Evolutionary conservation across 1,140 invertebrate species (phyloP).

Genomic region (Laupala kohalensis): DNA sequence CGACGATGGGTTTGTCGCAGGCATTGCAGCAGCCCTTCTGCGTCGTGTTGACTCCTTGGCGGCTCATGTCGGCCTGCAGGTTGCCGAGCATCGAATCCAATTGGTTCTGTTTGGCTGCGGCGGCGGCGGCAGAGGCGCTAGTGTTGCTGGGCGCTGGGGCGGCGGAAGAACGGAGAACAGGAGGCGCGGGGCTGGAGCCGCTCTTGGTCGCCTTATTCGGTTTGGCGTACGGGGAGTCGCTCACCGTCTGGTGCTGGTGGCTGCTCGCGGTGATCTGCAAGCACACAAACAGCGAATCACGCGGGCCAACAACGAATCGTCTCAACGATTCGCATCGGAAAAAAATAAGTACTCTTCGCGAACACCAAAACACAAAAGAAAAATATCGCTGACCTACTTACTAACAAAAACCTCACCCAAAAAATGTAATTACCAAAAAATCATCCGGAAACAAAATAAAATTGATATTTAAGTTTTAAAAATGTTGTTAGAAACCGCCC

Average conservation of each 20-base stretch:
- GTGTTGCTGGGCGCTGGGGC: conserved; percentile 21
- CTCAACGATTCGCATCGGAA: no score
- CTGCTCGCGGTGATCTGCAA: conserved; percentile 40
- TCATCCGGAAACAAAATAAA: no score
- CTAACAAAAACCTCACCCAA: no score
- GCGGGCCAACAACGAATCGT: no score
- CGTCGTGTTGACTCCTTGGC: conserved; percentile 92
- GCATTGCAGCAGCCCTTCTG: conserved; percentile 97
- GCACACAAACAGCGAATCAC: not conserved
- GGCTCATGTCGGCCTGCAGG: conserved; percentile 87
- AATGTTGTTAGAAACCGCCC: no score
- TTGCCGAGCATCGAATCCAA: conserved; percentile 89
- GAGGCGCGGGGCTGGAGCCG: conserved; percentile 28
- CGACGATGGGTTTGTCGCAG: conserved; percentile 95
- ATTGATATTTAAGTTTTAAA: no score
- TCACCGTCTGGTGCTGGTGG: conserved; percentile 42
- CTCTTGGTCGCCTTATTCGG: conserved; percentile 44
- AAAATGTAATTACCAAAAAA: no score
- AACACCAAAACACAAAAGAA: no score
- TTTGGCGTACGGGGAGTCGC: conserved; percentile 59
- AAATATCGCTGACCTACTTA: no score
- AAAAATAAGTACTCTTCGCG: no score
- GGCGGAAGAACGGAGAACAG: conserved; percentile 31
- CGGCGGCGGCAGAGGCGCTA: conserved; percentile 23
- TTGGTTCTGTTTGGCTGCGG: conserved; percentile 37